These are phyloP conservation scores for Drosophila gaucha DNA, from an alignment of 2,888 invertebrate species.

Conservation along the genomic window DNA sequence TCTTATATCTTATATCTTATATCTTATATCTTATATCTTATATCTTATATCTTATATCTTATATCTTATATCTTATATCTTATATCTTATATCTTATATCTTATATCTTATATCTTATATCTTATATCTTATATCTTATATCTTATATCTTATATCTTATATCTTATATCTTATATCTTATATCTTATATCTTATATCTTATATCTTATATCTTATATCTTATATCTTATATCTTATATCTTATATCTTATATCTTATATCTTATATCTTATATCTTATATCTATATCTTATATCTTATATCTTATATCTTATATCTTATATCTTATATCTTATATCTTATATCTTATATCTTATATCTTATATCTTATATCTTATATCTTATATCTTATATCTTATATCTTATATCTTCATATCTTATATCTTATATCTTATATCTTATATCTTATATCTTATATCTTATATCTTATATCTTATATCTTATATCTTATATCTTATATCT, in stretches of 20 bases:
- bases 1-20: conserved; percentile 5
- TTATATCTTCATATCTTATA: conserved; percentile 6
- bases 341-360: conserved; percentile 6
- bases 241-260: neutral
- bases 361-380: conserved; percentile 1
- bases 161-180: conserved; percentile 3
- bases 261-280: neutral
- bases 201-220: conserved; percentile 1
- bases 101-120: conserved; percentile 4
- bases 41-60: conserved; percentile 2
- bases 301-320: neutral
- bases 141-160: conserved; percentile 6
- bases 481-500: conserved; percentile 6
- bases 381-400: conserved; percentile 4
- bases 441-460: conserved; percentile 1
- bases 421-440: conserved; percentile 6
- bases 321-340: conserved; percentile 4
- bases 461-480: conserved; percentile 7
- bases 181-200: conserved; percentile 2
- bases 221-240: neutral
- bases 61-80: conserved; percentile 1
- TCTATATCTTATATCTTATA: neutral
- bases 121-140: conserved; percentile 5
- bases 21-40: conserved; percentile 6
- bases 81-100: conserved; percentile 5